Percentiles rank a stretch among this genome's conserved stretches.
Evolutionary conservation across 2,113 vertebrate species (phyloP).

Genomic region (Dipodomys stephensi): DNA sequence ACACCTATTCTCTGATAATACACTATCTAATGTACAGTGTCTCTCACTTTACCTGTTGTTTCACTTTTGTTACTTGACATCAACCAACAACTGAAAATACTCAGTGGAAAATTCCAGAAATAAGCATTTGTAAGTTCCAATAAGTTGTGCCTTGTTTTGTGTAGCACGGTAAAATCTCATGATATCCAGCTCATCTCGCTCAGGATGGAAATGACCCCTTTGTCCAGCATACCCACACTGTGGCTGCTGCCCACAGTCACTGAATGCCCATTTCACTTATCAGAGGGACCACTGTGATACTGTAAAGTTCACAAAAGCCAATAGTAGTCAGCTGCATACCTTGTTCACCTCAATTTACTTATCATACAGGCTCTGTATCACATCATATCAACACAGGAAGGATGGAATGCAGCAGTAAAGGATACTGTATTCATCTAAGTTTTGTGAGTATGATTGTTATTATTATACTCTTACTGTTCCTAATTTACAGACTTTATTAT

Average conservation of each 20-base stretch:
- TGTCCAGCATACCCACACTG: background rate
- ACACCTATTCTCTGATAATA: background rate
- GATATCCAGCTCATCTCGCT: background rate
- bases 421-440: background rate
- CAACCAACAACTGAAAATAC: background rate
- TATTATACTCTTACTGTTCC: background rate
- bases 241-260: background rate
- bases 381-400: background rate
- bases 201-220: background rate
- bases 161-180: background rate
- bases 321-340: no score
- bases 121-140: background rate
- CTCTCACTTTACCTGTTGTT: background rate
- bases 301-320: no score
- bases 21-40: background rate
- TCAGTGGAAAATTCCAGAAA: background rate
- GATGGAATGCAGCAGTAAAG: background rate
- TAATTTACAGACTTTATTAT: background rate
- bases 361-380: background rate
- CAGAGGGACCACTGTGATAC: background rate
- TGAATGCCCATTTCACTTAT: no score
- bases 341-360: no score
- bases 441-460: background rate
- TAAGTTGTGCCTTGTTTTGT: background rate
- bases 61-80: background rate